Percentiles rank a stretch among this genome's conserved stretches.
Conservation (phyloP, 2,113 vertebrate species). For the Furnarius figulus region DNA sequence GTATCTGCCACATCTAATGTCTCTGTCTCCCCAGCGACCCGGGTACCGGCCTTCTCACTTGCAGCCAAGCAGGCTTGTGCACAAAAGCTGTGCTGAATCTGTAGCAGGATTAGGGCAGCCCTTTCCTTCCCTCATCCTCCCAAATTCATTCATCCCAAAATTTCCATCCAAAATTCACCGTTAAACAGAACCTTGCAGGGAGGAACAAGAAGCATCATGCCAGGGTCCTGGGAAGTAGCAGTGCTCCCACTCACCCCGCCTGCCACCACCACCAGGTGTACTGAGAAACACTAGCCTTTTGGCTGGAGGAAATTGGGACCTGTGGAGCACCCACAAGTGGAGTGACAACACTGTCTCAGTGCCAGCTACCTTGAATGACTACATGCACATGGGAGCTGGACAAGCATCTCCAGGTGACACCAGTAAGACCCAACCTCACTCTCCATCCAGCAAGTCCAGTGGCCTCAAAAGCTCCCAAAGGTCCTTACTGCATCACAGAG, state of each 20-base stretch:
- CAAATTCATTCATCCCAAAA: not conserved
- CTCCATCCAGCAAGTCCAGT: not conserved
- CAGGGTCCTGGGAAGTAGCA: not conserved
- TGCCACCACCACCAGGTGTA: not conserved
- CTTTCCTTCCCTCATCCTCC: not conserved
- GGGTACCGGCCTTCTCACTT: conserved; percentile 33
- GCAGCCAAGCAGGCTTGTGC: not conserved
- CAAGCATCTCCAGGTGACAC: not conserved
- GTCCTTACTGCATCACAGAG: not conserved
- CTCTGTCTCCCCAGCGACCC: conserved; percentile 71
- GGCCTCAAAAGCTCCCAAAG: not conserved
- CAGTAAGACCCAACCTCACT: not conserved
- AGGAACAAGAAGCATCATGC: not conserved
- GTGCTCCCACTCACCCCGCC: not conserved
- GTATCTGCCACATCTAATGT: conserved; percentile 11
- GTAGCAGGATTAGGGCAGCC: not conserved
- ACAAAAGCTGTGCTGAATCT: not conserved
- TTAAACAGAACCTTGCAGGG: not conserved
- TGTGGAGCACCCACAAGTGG: not conserved
- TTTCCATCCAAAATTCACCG: not conserved
- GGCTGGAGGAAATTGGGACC: not conserved
- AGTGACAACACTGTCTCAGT: rapidly evolving
- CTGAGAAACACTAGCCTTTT: rapidly evolving
- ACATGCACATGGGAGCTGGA: rapidly evolving
- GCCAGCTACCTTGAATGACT: rapidly evolving